phyloP scores from a whole-genome alignment of 2,113 vertebrate genomes.

The Perca fluviatilis region DNA sequence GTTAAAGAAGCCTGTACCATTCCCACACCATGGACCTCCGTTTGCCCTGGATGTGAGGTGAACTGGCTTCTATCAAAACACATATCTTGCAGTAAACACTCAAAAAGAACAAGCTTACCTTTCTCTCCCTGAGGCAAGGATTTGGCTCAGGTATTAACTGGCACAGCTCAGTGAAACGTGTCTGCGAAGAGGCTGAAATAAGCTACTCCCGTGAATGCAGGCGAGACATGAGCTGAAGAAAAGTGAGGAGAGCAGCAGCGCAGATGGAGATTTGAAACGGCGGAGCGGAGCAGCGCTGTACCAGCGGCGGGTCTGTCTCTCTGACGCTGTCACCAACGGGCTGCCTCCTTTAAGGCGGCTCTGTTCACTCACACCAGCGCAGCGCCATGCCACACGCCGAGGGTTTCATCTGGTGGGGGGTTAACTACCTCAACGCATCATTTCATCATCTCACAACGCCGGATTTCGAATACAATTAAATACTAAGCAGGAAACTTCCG shows the following conservation, averaged over 20 bases:
- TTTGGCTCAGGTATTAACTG: slow-evolving; percentile 39
- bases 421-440: not conserved
- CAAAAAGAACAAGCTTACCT: slow-evolving; percentile 71
- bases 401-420: not conserved
- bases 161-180: slow-evolving; percentile 40
- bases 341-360: slow-evolving; percentile 63
- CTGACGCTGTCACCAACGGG: slow-evolving; percentile 72
- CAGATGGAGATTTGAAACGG: slow-evolving; percentile 61
- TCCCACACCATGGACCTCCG: slow-evolving; percentile 3
- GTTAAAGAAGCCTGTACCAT: not conserved
- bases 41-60: slow-evolving; percentile 20
- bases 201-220: slow-evolving; percentile 59
- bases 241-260: slow-evolving; percentile 65
- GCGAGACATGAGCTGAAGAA: slow-evolving; percentile 55
- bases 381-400: not conserved
- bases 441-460: not conserved
- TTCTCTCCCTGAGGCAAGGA: slow-evolving; percentile 31
- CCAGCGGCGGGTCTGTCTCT: slow-evolving; percentile 53
- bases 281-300: slow-evolving; percentile 47
- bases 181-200: slow-evolving; percentile 32
- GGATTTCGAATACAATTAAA: not conserved
- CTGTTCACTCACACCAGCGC: slow-evolving; percentile 38
- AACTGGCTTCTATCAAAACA: slow-evolving; percentile 20
- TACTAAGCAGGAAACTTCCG: slow-evolving; percentile 31
- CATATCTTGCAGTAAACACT: slow-evolving; percentile 33